Evolutionary conservation across 92 coral and sea anemone species (phyloP), one percentile per base, ranked within the genome.

Genomic region (Palythoa grandiflora): DNA sequence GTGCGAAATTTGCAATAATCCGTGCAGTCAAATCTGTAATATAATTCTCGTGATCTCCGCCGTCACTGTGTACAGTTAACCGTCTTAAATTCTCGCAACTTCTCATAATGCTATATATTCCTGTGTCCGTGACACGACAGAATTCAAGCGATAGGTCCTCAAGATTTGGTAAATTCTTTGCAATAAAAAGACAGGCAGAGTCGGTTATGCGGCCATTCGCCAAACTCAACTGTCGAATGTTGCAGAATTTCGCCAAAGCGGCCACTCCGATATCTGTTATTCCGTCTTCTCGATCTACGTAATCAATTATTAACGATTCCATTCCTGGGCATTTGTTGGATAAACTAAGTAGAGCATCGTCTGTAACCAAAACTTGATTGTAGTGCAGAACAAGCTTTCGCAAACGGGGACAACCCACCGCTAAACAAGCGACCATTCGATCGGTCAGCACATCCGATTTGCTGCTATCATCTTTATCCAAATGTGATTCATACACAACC

Each of bases 181-280:
- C 95, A 52, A 97, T 94, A 17, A 92, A 95, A 36, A 94, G 75
- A 80, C 96, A 88, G 19, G 98, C 93, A 13, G 90, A 91, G 68
- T 97, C 99, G 16, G 97, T 92, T 3, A 95, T 93, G n/a, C 88
- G 94, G 16, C 99, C 98, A 73, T 97, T 96, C 3, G 98, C 94
- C 76, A 97, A 83, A 83, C 93, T 94, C 92, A 97, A 84, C 81
- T 95, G 95, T 75, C 91, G 90, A 50, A 97, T 87, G 88, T 97
- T 93, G 87, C 96, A 95, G 55, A 93, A 88, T 52, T 93, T 90
- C 47, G 96, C 97, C 55, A 97, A 89, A 14, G 99, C 96, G 65
- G 91, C 90, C 80, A 97, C 90, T 9, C 98, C 99, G 77, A 89
- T 79, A 80, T 97, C 99, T 6, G 98, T 94, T 40, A 97, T 93